Evolutionary conservation across 2,797 vertebrate genomes (phyloP).

Genomic region (Galagoides demidoff): DNA sequence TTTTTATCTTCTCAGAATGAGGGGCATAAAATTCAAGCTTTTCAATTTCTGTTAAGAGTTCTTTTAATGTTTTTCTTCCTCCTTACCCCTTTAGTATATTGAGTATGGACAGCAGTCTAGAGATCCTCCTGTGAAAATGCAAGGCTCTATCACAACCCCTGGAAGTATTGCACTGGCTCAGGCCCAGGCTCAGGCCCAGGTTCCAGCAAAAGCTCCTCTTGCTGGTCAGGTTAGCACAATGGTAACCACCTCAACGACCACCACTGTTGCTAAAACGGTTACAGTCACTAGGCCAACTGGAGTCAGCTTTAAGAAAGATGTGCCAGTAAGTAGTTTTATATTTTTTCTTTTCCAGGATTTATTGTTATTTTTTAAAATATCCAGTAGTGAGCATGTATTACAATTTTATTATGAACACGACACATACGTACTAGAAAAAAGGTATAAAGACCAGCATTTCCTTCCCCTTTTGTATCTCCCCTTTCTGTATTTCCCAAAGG

Average conservation of each 20-base stretch:
- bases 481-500: not conserved
- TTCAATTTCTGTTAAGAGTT: slow-evolving; percentile 32
- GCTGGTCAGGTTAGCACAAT: slow-evolving; percentile 96
- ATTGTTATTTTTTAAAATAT: not conserved
- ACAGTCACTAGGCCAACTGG: slow-evolving; percentile 96
- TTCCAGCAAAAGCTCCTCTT: slow-evolving; percentile 94
- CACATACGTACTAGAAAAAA: not conserved
- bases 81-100: slow-evolving; percentile 92
- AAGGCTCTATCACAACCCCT: slow-evolving; percentile 98
- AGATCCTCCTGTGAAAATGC: slow-evolving; percentile 99
- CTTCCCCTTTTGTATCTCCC: not conserved
- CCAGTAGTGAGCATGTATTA: slow-evolving; percentile 1
- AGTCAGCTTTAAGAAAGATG: slow-evolving; percentile 98
- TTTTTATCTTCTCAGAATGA: not conserved
- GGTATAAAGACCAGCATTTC: not conserved
- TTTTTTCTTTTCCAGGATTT: slow-evolving; percentile 22
- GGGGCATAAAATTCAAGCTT: not conserved
- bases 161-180: slow-evolving; percentile 98
- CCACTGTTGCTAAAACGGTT: slow-evolving; percentile 95
- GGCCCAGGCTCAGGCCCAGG: slow-evolving; percentile 94
- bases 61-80: slow-evolving; percentile 44
- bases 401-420: slow-evolving; percentile 2
- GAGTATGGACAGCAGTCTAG: slow-evolving; percentile 99
- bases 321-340: slow-evolving; percentile 92
- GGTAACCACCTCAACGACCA: slow-evolving; percentile 96